Base-by-base conservation (phyloP, 2,888 invertebrate species). In the Periphyllus acericola region DNA sequence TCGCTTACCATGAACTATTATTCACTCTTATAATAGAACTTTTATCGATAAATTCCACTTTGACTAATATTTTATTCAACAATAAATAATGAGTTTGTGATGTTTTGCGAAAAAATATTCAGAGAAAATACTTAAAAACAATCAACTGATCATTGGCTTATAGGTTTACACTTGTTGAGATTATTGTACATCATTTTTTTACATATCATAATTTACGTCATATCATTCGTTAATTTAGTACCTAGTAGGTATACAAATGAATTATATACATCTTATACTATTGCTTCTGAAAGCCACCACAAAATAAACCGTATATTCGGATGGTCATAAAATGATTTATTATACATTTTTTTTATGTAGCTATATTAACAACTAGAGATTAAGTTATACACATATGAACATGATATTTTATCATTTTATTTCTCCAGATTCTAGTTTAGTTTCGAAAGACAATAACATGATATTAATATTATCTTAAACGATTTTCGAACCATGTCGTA, bases 61-160 rank as follows among this genome's bases (percentile, higher is more conserved):
- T 14, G 14, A 1, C 2, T 11, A 55, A 78, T 34, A 78, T 14
- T 21, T 9, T 19, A 55, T 55, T 34, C 29, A 55, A 34, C 6
- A 34, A 78, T 78, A 55, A 78, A 55, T 55, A 34, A 78, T 78
- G 55, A 52, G 55, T 55, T 55, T 55, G 32, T 55, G 21, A 21
- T 78, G 25, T 32, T 55, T 55, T 78, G 9, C 55, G 8, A 25
- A 78, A 55, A 55, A 55, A 55, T 55, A 55, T 52, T 78, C 46
- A n/a, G 9, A 78, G 52, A 78, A 46, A 14, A 75, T 46, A 21
- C 52, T 78, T 55, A 21, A 78, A 78, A 52, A 78, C 78, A 55
- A 55, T 55, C 21, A 21, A 78, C 25, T 25, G 46, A 19, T 40
- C 5, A 55, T 55, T n/a, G 55, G 55, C 0, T 55, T 19, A 40